Conservation (phyloP, 2,113 vertebrate species). For the Proteles cristata region DNA sequence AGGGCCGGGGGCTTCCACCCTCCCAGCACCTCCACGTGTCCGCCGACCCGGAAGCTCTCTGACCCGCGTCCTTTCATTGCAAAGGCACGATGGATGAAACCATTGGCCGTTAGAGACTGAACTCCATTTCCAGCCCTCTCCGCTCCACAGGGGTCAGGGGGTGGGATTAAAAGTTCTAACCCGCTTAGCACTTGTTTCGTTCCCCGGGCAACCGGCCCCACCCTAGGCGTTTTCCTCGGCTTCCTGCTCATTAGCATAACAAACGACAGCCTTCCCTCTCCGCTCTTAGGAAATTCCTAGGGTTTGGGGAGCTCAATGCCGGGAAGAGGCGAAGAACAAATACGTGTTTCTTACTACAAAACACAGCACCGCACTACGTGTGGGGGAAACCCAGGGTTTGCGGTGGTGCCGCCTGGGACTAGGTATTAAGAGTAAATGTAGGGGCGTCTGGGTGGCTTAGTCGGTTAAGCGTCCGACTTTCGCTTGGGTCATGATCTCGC, state of each 20-base stretch:
- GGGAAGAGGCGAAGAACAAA: background rate
- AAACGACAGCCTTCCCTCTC: background rate
- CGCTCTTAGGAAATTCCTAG: background rate
- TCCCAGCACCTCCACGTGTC: background rate
- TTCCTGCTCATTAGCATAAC: background rate
- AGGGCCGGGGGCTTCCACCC: background rate
- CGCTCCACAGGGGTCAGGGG: background rate
- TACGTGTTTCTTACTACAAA: background rate
- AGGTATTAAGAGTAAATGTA: background rate
- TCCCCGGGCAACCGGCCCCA: background rate
- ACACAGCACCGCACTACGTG: background rate
- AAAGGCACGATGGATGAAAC: background rate
- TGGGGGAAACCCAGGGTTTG: background rate
- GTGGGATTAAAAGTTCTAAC: background rate
- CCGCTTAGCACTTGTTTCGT: fast-evolving
- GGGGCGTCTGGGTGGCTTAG: too few relatives aligned
- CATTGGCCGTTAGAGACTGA: background rate
- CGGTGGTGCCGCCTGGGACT: background rate
- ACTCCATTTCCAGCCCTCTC: background rate
- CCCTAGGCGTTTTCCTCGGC: background rate
- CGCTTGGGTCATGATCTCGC: too few relatives aligned
- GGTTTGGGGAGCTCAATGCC: background rate
- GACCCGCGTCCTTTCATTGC: too few relatives aligned
- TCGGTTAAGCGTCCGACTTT: too few relatives aligned
- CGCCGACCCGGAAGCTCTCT: background rate